Conservation (phyloP, 2,797 vertebrate species). For the Odontamblyopus lacepedii region DNA sequence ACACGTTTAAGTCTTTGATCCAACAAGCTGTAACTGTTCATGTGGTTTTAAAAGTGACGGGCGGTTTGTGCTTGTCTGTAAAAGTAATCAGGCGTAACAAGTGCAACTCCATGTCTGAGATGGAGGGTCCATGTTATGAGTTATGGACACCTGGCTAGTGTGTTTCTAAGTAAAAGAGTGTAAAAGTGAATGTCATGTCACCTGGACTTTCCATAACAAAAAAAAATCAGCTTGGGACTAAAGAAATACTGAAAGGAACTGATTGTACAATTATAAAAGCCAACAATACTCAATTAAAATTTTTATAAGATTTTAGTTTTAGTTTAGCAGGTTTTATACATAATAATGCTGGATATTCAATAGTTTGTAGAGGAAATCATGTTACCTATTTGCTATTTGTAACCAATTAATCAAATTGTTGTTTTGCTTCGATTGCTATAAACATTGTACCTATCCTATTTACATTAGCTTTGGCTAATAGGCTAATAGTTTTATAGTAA, state of each 20-base stretch:
- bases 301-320: neutral
- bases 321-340: neutral
- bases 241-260: neutral
- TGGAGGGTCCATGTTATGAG: constrained; percentile 13
- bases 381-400: neutral
- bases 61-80: constrained; percentile 26
- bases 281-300: neutral
- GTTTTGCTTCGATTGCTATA: no score
- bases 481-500: no score
- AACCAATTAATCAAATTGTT: no score
- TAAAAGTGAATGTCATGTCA: neutral
- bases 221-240: no score
- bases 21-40: constrained; percentile 30
- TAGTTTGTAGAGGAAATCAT: neutral
- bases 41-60: constrained; percentile 41
- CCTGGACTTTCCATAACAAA: neutral
- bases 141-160: neutral
- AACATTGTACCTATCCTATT: no score
- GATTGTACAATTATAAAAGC: no score
- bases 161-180: neutral
- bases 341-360: neutral
- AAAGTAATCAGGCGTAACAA: constrained; percentile 20
- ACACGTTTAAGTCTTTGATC: constrained; percentile 35
- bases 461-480: no score
- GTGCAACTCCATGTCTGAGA: neutral